A percentile compares a stretch with the other conserved stretches of the same genome.
phyloP scores from a whole-genome alignment of 2,113 vertebrate species.

The Gobiocypris rarus region DNA sequence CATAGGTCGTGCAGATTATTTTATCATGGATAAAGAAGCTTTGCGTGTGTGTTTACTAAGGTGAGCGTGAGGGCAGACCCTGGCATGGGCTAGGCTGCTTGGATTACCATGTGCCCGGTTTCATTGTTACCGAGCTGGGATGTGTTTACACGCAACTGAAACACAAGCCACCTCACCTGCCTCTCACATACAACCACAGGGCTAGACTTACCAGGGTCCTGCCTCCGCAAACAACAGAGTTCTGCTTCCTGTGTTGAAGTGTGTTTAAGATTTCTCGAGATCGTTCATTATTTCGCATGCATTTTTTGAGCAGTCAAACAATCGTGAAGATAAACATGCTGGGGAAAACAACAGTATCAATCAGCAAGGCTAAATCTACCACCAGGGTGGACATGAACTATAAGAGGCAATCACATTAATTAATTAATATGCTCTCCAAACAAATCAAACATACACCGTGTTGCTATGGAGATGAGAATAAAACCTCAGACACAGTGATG shows the following conservation, averaged over 20 bases:
- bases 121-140: conserved; percentile 56
- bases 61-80: conserved; percentile 23
- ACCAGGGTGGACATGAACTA: background rate
- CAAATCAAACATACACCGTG: conserved; percentile 29
- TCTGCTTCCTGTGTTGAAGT: conserved; percentile 23
- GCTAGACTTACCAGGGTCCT: conserved; percentile 8
- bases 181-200: conserved; percentile 47
- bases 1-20: background rate
- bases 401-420: conserved; percentile 30
- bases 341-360: background rate
- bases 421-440: conserved; percentile 9
- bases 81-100: conserved; percentile 51
- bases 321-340: background rate
- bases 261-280: background rate
- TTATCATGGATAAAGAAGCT: background rate
- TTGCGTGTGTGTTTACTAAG: background rate
- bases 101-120: conserved; percentile 55
- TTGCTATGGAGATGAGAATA: conserved; percentile 46
- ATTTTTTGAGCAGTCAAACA: background rate
- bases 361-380: background rate
- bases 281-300: background rate
- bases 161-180: conserved; percentile 59
- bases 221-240: background rate
- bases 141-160: conserved; percentile 71
- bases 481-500: conserved; percentile 28